Percentiles rank a stretch among this genome's conserved stretches.
Conservation (phyloP, 2,888 invertebrate species). For the Invenusta paracnida region DNA sequence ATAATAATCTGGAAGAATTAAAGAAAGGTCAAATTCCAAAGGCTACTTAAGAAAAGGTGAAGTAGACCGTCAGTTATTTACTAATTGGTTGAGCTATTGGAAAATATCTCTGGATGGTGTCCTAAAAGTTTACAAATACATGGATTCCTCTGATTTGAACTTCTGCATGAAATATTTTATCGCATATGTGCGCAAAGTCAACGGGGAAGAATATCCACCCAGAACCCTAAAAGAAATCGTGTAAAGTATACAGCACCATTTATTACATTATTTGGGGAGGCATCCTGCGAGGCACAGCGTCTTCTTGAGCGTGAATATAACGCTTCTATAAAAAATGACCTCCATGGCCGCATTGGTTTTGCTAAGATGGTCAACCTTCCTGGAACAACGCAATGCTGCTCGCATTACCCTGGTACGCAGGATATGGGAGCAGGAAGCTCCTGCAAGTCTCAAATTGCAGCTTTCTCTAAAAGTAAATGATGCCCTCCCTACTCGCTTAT, state of each 20-base stretch:
- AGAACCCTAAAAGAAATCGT: neutral
- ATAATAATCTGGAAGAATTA: neutral
- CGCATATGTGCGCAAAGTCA: neutral
- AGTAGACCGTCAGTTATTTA: neutral
- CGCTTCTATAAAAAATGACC: too few species aligned
- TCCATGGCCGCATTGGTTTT: too few species aligned
- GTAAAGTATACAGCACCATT: neutral
- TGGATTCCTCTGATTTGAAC: neutral
- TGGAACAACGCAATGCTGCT: too few species aligned
- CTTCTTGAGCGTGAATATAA: too few species aligned
- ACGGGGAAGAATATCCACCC: conserved; percentile 12
- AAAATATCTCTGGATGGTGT: neutral
- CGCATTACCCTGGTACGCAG: too few species aligned
- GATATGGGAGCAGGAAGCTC: too few species aligned
- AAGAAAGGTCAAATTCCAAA: neutral
- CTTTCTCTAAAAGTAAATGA: too few species aligned
- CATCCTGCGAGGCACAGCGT: too few species aligned
- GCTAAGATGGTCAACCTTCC: too few species aligned
- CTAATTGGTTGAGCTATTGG: neutral
- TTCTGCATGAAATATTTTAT: neutral
- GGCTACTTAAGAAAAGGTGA: conserved; percentile 19
- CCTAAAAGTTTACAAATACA: conserved; percentile 9
- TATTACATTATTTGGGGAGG: neutral
- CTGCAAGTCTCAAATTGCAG: too few species aligned
- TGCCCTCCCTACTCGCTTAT: too few species aligned